A percentile compares a stretch with the other conserved stretches of the same genome.
Evolutionary conservation across 2,113 vertebrate species (phyloP).

Genomic region (Peromyscus leucopus): DNA sequence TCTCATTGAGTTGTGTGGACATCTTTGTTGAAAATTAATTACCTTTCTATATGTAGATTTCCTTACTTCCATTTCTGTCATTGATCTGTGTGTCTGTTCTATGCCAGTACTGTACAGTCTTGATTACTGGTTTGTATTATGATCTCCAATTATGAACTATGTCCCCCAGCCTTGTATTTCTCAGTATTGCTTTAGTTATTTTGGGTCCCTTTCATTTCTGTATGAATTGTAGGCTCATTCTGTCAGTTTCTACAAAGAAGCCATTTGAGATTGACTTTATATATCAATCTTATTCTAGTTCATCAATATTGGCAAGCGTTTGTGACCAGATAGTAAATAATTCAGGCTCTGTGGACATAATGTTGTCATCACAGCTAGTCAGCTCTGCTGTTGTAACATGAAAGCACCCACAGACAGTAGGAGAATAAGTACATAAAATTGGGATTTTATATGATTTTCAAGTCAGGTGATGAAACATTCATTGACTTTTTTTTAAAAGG

Average conservation of each 20-base stretch:
- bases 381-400: background rate
- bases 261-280: background rate
- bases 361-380: background rate
- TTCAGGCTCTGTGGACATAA: background rate
- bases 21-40: slow-evolving; percentile 4
- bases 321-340: background rate
- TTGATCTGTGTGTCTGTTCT: background rate
- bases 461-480: background rate
- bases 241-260: background rate
- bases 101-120: background rate
- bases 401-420: background rate
- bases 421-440: background rate
- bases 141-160: slow-evolving; percentile 21
- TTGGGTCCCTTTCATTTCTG: background rate
- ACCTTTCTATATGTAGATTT: background rate
- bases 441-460: background rate
- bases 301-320: background rate
- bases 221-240: background rate
- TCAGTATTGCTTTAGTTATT: background rate
- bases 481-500: background rate
- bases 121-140: background rate
- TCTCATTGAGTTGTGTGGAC: background rate
- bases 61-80: background rate
- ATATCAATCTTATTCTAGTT: background rate
- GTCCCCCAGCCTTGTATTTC: background rate